These are phyloP conservation scores for Leptura quadrifasciata DNA, from an alignment of 2,888 invertebrate genomes.

Conservation along the genomic window DNA sequence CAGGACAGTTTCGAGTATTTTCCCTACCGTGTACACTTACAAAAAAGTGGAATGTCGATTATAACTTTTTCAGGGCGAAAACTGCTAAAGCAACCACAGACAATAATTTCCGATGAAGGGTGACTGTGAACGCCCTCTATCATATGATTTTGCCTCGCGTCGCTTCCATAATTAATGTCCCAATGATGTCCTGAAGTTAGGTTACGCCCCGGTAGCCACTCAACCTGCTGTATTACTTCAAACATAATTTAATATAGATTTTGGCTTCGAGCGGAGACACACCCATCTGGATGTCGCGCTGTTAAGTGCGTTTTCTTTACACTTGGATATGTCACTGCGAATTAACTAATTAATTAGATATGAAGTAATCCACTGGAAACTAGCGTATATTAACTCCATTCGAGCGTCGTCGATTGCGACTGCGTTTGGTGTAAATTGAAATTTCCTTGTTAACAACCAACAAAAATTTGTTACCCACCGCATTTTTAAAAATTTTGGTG, in stretches of 20 bases:
- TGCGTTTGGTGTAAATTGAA: too few relatives aligned
- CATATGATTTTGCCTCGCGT: constrained; percentile 56
- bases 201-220: constrained; percentile 58
- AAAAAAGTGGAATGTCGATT: not conserved
- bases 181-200: constrained; percentile 58
- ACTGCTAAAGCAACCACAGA: constrained; percentile 58
- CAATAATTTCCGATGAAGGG: constrained; percentile 62
- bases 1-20: too few relatives aligned
- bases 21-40: not conserved
- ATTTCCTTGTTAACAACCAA: too few relatives aligned
- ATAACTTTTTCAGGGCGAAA: constrained; percentile 8
- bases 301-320: constrained; percentile 15
- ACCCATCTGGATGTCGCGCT: constrained; percentile 12
- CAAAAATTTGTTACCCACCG: too few relatives aligned
- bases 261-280: constrained; percentile 18
- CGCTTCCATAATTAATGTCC: constrained; percentile 61
- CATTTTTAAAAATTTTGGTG: too few relatives aligned
- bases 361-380: not conserved
- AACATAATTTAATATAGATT: constrained; percentile 36
- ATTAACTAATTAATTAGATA: not conserved
- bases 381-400: not conserved
- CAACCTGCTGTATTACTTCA: constrained; percentile 47
- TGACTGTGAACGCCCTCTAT: constrained; percentile 57
- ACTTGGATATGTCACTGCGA: constrained; percentile 1
- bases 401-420: too few relatives aligned